Evolutionary conservation across 2,888 invertebrate species (phyloP).

Genomic region (Bellardia pandia): DNA sequence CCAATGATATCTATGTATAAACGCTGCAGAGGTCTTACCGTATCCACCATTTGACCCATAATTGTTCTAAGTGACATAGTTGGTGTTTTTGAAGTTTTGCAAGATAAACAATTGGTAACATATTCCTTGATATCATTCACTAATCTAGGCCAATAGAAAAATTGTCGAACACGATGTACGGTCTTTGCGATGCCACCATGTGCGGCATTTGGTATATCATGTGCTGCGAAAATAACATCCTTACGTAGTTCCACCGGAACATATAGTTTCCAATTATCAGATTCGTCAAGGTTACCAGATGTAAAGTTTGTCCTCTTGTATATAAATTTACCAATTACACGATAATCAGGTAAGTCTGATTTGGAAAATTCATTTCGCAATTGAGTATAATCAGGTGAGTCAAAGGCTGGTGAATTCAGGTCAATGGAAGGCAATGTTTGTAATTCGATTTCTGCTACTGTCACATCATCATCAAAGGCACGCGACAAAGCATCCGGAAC

Average conservation of each 20-base stretch:
- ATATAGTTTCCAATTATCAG: not conserved
- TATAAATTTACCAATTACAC: slow-evolving; percentile 13
- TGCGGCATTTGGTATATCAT: not conserved
- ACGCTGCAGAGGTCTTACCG: no score
- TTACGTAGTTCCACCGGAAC: not conserved
- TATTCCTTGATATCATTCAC: slow-evolving; percentile 10
- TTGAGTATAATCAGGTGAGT: no score
- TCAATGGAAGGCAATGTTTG: not conserved
- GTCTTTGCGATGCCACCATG: slow-evolving; percentile 20
- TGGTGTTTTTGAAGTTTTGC: not conserved
- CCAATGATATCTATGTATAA: no score
- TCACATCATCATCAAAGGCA: not conserved
- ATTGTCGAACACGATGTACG: not conserved
- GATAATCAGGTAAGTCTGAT: not conserved
- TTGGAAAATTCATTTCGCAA: not conserved
- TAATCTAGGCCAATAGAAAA: slow-evolving; percentile 22
- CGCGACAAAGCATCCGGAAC: not conserved
- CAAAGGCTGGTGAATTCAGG: not conserved
- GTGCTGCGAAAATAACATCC: not conserved
- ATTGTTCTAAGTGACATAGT: no score
- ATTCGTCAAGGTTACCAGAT: not conserved
- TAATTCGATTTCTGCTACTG: not conserved
- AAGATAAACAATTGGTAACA: not conserved
- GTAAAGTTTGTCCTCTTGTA: slow-evolving; percentile 1
- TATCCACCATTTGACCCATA: no score